Conservation (phyloP, 1,140 invertebrate genomes). For the Whitmania pigra region DNA sequence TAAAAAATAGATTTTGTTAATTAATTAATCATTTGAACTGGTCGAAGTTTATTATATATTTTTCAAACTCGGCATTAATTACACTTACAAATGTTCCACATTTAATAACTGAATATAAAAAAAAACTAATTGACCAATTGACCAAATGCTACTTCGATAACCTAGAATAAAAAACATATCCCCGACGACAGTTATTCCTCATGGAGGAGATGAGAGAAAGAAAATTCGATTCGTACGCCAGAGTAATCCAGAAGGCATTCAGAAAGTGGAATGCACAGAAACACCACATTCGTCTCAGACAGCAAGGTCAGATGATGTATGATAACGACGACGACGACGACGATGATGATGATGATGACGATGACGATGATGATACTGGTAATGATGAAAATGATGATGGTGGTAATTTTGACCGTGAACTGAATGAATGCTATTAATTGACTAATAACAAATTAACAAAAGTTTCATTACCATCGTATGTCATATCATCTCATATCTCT, state of each 20-base stretch:
- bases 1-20: too few species aligned
- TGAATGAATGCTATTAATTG: background rate
- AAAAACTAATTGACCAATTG: too few species aligned
- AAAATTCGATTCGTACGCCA: constrained; percentile 57
- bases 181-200: constrained; percentile 53
- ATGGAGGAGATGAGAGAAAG: constrained; percentile 60
- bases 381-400: constrained; percentile 4
- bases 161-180: background rate
- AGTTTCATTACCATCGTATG: too few species aligned
- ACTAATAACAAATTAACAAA: too few species aligned
- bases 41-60: too few species aligned
- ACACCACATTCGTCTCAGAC: constrained; percentile 50
- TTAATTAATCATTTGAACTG: too few species aligned
- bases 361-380: constrained; percentile 5
- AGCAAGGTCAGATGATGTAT: constrained; percentile 38
- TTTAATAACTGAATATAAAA: too few species aligned
- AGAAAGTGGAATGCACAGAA: constrained; percentile 55
- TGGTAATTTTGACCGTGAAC: background rate
- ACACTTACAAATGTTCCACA: too few species aligned
- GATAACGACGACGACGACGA: background rate
- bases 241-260: constrained; percentile 61
- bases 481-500: background rate
- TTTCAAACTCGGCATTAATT: too few species aligned
- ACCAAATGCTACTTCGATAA: too few species aligned
- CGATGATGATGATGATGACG: background rate